Percentiles rank a stretch among this genome's conserved stretches.
These are phyloP conservation scores for Mionectes macconnelli DNA, from an alignment of 2,113 vertebrate species.

Conservation along the genomic window DNA sequence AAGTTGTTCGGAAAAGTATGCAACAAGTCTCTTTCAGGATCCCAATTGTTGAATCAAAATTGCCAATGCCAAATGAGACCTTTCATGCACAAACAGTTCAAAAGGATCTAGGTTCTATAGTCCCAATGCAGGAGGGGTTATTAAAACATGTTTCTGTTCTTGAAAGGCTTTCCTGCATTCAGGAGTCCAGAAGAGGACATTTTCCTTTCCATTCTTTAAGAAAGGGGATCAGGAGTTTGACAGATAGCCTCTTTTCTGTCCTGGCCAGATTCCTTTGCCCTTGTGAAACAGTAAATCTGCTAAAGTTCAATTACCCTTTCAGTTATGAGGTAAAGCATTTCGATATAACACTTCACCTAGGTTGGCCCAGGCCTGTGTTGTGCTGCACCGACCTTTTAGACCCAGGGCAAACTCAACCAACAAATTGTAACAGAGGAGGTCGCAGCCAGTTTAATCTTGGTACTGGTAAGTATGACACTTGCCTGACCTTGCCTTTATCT, in stretches of 20 bases:
- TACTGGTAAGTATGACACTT: neutral
- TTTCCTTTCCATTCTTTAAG: neutral
- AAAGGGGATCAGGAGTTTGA: neutral
- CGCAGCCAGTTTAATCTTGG: neutral
- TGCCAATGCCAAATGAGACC: neutral
- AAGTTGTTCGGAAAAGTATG: neutral
- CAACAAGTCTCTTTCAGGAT: neutral
- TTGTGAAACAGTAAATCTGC: neutral
- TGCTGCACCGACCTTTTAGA: neutral
- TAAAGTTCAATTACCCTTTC: neutral
- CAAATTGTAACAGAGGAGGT: neutral
- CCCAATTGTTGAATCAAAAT: neutral
- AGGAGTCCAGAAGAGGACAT: neutral
- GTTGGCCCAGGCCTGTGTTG: neutral
- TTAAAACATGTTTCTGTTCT: neutral
- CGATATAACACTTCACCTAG: neutral
- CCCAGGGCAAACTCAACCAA: neutral
- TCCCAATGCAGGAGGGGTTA: neutral
- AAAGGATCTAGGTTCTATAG: neutral
- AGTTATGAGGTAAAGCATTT: neutral
- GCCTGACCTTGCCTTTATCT: neutral
- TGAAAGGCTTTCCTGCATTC: neutral
- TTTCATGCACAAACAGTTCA: neutral
- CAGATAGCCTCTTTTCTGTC: neutral
- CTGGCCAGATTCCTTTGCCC: neutral